phyloP scores from a whole-genome alignment of 2,888 invertebrate species.

The Eupithecia subfuscata region DNA sequence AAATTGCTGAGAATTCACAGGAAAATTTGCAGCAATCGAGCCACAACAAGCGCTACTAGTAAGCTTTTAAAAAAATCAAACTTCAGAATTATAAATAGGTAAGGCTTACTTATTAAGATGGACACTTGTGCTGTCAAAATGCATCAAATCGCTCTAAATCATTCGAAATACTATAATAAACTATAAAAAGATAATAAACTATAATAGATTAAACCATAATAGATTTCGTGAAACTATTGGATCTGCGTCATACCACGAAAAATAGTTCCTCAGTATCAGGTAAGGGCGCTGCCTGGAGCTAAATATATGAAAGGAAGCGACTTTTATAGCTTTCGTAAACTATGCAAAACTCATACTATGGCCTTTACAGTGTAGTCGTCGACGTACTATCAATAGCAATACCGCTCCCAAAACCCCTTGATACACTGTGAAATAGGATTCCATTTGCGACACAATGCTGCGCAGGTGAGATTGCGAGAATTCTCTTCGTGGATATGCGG shows the following conservation, averaged over 20 bases:
- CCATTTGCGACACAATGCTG: slow-evolving; percentile 28
- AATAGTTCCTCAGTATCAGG: neutral
- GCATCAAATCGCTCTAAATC: too few relatives aligned
- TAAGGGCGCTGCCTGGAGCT: neutral
- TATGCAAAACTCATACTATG: neutral
- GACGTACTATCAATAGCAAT: neutral
- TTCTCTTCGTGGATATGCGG: slow-evolving; percentile 21
- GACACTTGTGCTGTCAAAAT: neutral
- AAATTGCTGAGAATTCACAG: too few relatives aligned
- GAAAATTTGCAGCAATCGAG: neutral
- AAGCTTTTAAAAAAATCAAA: neutral
- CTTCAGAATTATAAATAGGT: neutral
- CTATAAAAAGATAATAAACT: too few relatives aligned
- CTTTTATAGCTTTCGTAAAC: neutral
- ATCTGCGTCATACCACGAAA: too few relatives aligned
- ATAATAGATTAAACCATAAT: too few relatives aligned
- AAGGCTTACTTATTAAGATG: neutral
- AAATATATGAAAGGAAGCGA: neutral
- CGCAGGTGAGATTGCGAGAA: slow-evolving; percentile 29
- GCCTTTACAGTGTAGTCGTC: neutral
- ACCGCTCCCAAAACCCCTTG: slow-evolving; percentile 27
- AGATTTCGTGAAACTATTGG: too few relatives aligned
- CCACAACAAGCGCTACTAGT: neutral
- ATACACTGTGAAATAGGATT: slow-evolving; percentile 35
- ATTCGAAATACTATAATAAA: too few relatives aligned